Evolutionary conservation across 2,797 vertebrate species (phyloP), one percentile per base, ranked within the genome.

Genomic region (Pseudotriccus pelzelni): DNA sequence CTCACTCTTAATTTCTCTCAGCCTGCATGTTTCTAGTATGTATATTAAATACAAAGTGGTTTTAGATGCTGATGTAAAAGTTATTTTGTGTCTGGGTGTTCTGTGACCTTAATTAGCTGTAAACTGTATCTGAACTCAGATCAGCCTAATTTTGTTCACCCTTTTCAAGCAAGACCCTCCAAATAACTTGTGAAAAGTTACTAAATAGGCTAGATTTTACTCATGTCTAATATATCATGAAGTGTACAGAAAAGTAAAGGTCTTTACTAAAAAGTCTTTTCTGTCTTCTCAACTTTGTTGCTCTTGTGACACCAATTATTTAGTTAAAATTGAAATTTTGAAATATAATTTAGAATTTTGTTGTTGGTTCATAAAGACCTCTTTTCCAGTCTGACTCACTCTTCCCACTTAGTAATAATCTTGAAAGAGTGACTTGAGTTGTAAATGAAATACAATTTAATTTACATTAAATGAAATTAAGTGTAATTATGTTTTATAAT

Each of bases 381-480:
- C 30, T 82, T 90, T 89, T 77, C 52, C 85, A 50, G 53, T 95
- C 92, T 96, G 83, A 93, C 58, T 95, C 52, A 89, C 85, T 93
- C 56, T 89, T 84, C 46, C 77, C 19, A 70, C 44, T 92, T 87
- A 94, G 74, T 83, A 96, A 96, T 87, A 97, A 94, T 55, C 63
- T 81, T 89, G 12, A 68, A 64, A 56, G 34, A 87, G 52, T 49
- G 14, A 91, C 44, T 88, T 86, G 25, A 94, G 37, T 86, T 74
- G 75, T 76, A 93, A 75, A 41, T 28, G 30, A 95, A 97, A 87
- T 94, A 91, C 80, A 93, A 94, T 93, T 94, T 95, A 63, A 94
- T 97, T 97, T 96, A 94, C 53, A 95, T 95, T 91, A 97, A 95
- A 90, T 97, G 89, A 76, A 92, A 97, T 97, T 94, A 96, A 93